Evolutionary conservation across 2,113 vertebrate genomes (phyloP).

Genomic region (Thymallus thymallus): DNA sequence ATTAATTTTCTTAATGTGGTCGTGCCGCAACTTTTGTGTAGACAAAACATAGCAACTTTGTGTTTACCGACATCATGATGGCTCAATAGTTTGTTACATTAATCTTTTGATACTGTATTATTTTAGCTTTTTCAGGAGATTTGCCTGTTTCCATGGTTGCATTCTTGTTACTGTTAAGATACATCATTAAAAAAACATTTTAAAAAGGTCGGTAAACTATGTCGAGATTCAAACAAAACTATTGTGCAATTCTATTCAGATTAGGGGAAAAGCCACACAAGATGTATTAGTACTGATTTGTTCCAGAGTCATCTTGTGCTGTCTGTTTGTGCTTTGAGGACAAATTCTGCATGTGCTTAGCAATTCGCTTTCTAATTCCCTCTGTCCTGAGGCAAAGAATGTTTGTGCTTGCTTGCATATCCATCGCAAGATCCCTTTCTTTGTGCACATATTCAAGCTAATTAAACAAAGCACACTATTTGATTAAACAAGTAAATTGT

Average conservation of each 20-base stretch:
- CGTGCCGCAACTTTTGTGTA: background rate
- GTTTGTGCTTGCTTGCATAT: constrained; percentile 58
- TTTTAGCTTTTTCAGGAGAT: background rate
- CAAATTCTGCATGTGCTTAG: constrained; percentile 63
- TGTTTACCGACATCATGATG: background rate
- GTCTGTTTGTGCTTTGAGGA: constrained; percentile 62
- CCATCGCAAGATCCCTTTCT: constrained; percentile 44
- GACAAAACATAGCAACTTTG: background rate
- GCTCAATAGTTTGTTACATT: background rate
- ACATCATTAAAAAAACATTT: no score
- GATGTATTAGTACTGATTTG: constrained; percentile 35
- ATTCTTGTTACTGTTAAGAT: no score
- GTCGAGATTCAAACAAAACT: background rate
- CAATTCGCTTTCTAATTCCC: constrained; percentile 72
- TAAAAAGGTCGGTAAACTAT: no score
- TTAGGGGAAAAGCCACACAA: background rate
- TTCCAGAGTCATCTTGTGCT: constrained; percentile 46
- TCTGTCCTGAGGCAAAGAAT: constrained; percentile 67
- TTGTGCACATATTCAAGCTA: constrained; percentile 64
- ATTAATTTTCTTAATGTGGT: no score
- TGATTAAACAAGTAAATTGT: constrained; percentile 76
- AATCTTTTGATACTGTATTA: background rate
- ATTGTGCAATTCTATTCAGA: background rate
- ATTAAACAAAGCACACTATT: constrained; percentile 73
- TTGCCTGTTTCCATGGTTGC: background rate